These are phyloP conservation scores for Betta splendens DNA, from an alignment of 2,797 vertebrate genomes.

Conservation along the genomic window DNA sequence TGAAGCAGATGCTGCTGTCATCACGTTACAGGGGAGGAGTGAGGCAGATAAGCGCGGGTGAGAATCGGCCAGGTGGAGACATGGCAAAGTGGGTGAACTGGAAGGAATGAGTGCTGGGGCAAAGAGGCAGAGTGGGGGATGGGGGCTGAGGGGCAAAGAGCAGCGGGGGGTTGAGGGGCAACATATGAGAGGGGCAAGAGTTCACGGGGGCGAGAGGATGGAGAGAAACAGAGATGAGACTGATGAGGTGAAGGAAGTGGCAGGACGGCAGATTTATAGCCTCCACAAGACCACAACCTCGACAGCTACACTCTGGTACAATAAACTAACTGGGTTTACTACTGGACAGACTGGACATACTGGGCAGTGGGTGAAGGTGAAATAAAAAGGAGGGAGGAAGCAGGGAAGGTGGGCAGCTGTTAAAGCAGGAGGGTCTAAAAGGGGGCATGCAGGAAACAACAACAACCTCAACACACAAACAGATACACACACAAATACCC, in stretches of 20 bases:
- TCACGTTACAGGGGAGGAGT: slow-evolving; percentile 14
- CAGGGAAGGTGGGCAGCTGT: slow-evolving; percentile 54
- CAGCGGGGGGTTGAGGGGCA: slow-evolving; percentile 64
- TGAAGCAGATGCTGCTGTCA: slow-evolving; percentile 33
- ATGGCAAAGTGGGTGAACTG: slow-evolving; percentile 78
- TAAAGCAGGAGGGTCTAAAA: slow-evolving; percentile 44
- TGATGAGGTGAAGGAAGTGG: slow-evolving; percentile 33
- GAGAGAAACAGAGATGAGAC: slow-evolving; percentile 58
- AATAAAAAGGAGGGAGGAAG: slow-evolving; percentile 5
- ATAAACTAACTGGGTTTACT: slow-evolving; percentile 12
- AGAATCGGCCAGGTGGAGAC: slow-evolving; percentile 74
- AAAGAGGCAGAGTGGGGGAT: slow-evolving; percentile 60
- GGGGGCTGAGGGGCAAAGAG: slow-evolving; percentile 43
- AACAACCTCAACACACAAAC: slow-evolving; percentile 8
- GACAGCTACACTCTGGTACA: background rate
- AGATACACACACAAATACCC: slow-evolving; percentile 36
- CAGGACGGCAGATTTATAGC: no score
- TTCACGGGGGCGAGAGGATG: slow-evolving; percentile 67
- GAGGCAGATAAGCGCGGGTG: slow-evolving; percentile 43
- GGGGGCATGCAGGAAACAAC: slow-evolving; percentile 37
- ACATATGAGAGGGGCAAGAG: slow-evolving; percentile 73
- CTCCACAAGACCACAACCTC: background rate
- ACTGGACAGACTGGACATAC: no score
- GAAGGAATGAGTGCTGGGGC: slow-evolving; percentile 71
- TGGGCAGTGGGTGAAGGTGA: slow-evolving; percentile 38